Percentiles rank a stretch among this genome's conserved stretches.
phyloP scores from a whole-genome alignment of 2,888 invertebrate species.

The Synergus umbraculus region DNA sequence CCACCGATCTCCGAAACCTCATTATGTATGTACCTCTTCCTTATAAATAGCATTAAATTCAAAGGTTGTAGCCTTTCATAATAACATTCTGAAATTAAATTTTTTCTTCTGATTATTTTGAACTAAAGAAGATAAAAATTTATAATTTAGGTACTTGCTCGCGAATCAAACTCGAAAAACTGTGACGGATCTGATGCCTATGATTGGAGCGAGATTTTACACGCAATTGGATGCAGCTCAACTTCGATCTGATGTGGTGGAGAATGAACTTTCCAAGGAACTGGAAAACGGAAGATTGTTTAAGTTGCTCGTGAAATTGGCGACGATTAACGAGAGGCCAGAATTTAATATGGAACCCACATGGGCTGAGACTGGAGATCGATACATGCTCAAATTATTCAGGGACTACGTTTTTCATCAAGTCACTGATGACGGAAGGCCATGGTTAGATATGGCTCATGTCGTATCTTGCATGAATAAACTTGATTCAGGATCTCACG shows the following conservation, averaged over 20 bases:
- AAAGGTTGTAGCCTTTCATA: neutral
- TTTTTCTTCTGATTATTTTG: conserved; percentile 6
- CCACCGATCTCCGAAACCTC: conserved; percentile 95
- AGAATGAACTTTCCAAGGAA: conserved; percentile 94
- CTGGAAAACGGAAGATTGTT: conserved; percentile 96
- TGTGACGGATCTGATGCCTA: conserved; percentile 98
- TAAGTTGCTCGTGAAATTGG: conserved; percentile 93
- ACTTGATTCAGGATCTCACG: conserved; percentile 88
- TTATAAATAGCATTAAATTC: conserved; percentile 33
- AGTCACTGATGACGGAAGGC: conserved; percentile 93
- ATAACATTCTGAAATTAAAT: conserved; percentile 6
- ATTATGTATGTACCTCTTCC: conserved; percentile 84
- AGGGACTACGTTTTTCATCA: conserved; percentile 98
- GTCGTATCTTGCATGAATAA: conserved; percentile 96
- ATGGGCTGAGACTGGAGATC: conserved; percentile 99
- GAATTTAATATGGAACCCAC: conserved; percentile 96
- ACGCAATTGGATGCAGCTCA: conserved; percentile 95
- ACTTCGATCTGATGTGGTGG: conserved; percentile 91
- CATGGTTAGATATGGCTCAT: conserved; percentile 98
- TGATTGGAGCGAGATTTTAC: conserved; percentile 98
- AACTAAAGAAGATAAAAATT: neutral
- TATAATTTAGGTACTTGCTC: conserved; percentile 83
- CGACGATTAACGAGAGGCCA: conserved; percentile 96
- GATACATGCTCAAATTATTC: conserved; percentile 98
- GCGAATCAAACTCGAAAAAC: conserved; percentile 84